Evolutionary conservation across 2,797 vertebrate genomes (phyloP), one percentile per base, ranked within the genome.

Genomic region (Mico argentatus): DNA sequence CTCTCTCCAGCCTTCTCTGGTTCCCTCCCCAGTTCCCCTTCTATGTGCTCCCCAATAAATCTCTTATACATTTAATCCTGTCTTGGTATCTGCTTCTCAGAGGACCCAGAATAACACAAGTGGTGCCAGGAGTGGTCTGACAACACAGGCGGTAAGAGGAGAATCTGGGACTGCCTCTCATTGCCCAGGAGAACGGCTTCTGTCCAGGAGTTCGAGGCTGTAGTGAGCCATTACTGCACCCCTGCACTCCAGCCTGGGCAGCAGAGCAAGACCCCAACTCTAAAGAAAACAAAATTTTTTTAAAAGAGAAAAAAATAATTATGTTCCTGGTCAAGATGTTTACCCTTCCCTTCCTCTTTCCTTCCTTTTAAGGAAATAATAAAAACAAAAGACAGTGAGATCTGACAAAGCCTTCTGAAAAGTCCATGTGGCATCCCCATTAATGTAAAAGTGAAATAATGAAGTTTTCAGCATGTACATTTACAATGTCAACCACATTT

Each of bases 361-460:
- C 27, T 92, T 88, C 41, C 75, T 95, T 90, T 59, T 59, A 80
- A 94, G 88, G 20, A 96, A 95, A 80, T 84, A 57, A 86, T 91
- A 92, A 96, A 94, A 55, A 80, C 26, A 94, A 94, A 90, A 91
- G 64, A 80, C 44, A 90, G 26, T 80, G 36, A 17, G 5, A 92
- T 50, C 44, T 91, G 36, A 70, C 50, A 59, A 95, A 64, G 26
- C 26, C 92, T 72, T 72, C 75, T 91, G 80, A 77, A 81, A 86
- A 80, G 81, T 90, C 50, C 39, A 36, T 67, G 91, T 13, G 88
- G 36, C 30, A 95, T 72, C 3, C 14, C 20, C 33, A 96, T 81
- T 81, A 79, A 94, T n/a, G 20, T 67, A 83, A 95, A 76, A 84
- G 1, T 80, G 30, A 73, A 70, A 93, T 41, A 88, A 87, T 88